Evolutionary conservation across 2,113 vertebrate species (phyloP), one percentile per base, ranked within the genome.

Genomic region (Caretta caretta): DNA sequence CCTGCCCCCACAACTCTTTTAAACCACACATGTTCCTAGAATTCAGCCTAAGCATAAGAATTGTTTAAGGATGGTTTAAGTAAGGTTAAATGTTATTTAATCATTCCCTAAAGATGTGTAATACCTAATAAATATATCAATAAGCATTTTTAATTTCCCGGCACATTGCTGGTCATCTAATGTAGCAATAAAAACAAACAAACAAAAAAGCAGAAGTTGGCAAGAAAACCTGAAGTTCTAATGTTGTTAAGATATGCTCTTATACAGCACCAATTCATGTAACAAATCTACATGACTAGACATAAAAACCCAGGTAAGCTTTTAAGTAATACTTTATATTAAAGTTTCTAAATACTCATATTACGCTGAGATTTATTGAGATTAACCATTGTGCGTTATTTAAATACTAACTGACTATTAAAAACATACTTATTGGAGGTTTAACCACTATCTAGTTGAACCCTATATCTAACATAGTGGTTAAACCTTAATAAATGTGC

Each of bases 71-170:
- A 89, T 53, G 51, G 51, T 53, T 53, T 53, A 91, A 92, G 2
- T 65, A 85, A 80, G 48, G 3, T 95, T 91, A 24, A 87, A 22
- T 86, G 62, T 84, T 92, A 91, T 87, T 94, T 95, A 97, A 95
- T 96, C 31, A 90, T 6, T 90, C 49, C 35, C 2, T 69, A 80
- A 94, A 94, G 62, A 78, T 79, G 56, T 75, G 94, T 92, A 90
- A 88, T 87, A 91, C 54, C 6, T 90, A 95, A 96, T 96, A 96
- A 94, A 94, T 81, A 93, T 84, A 35, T 79, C 82, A 87, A 31
- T 38, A 94, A 65, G 5, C 31, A 42, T n/a, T 95, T 94, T 94
- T 95, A 81, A 54, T 97, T 95, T 96, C 56, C 54, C 94, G 51
- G 25, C 16, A 93, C 5, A 13, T 93, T 84, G 86, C 42, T 96